phyloP scores from a whole-genome alignment of 2,888 invertebrate species.

The Cataglyphis altisquamis region DNA sequence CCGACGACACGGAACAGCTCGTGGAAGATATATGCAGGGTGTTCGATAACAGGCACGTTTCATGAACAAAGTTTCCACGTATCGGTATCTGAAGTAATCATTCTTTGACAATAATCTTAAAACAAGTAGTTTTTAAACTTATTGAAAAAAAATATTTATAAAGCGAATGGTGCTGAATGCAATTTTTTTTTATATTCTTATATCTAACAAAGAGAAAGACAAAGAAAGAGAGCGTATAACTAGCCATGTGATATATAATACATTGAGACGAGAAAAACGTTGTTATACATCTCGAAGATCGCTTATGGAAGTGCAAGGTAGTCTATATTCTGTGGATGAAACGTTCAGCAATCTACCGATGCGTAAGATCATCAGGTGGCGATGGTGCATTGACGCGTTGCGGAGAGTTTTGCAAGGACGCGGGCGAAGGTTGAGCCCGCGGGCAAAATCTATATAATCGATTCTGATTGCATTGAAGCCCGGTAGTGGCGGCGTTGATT shows the following conservation, averaged over 20 bases:
- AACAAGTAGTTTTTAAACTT: not conserved
- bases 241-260: constrained; percentile 20
- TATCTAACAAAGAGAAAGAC: not conserved
- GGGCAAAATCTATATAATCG: constrained; percentile 84
- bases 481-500: constrained; percentile 85
- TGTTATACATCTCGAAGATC: constrained; percentile 11
- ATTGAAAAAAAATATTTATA: not conserved
- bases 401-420: constrained; percentile 67
- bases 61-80: not conserved
- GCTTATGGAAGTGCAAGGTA: constrained; percentile 1
- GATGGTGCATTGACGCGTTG: constrained; percentile 39
- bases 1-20: constrained; percentile 4
- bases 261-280: constrained; percentile 6
- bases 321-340: constrained; percentile 16
- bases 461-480: constrained; percentile 86
- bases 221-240: not conserved
- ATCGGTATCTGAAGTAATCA: not conserved
- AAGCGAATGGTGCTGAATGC: not conserved
- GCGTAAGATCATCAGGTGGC: constrained; percentile 50
- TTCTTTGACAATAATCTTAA: not conserved
- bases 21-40: not conserved
- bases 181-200: not conserved
- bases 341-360: constrained; percentile 25
- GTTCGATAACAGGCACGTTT: not conserved
- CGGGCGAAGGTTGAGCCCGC: constrained; percentile 69